Conservation (phyloP, 2,888 invertebrate genomes). For the Cabera pusaria region DNA sequence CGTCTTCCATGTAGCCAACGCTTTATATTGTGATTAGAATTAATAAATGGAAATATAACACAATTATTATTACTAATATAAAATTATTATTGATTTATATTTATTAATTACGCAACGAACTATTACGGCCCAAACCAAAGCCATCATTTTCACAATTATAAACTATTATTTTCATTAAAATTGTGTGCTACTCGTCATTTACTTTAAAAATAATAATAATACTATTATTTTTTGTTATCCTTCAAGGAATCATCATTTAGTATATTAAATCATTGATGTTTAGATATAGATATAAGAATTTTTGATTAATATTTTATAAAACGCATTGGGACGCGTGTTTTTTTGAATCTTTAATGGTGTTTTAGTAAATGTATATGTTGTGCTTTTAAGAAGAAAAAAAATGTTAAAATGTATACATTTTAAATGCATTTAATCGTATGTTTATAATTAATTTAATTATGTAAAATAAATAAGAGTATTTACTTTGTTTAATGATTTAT, state of each 20-base stretch:
- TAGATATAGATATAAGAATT: constrained; percentile 28
- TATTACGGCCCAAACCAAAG: constrained; percentile 28
- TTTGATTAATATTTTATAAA: constrained; percentile 32
- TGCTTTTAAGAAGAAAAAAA: constrained; percentile 17
- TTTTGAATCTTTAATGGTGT: constrained; percentile 60
- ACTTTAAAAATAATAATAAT: constrained; percentile 18
- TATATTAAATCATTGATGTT: constrained; percentile 23
- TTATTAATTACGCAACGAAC: constrained; percentile 8
- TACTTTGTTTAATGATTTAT: constrained; percentile 14
- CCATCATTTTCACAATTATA: constrained; percentile 12
- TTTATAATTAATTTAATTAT: constrained; percentile 15
- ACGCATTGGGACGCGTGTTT: constrained; percentile 54
- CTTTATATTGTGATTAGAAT: constrained; percentile 42
- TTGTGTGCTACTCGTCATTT: constrained; percentile 27
- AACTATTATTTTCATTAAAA: constrained; percentile 4
- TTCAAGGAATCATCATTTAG: constrained; percentile 42
- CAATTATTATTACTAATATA: not conserved
- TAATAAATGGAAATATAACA: not conserved
- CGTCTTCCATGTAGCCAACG: constrained; percentile 64
- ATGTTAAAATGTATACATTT: constrained; percentile 29
- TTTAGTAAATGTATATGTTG: constrained; percentile 35
- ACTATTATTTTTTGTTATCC: constrained; percentile 42
- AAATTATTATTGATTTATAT: constrained; percentile 2
- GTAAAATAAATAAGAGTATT: too few species aligned
- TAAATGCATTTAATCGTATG: constrained; percentile 39